Evolutionary conservation across 2,797 vertebrate species (phyloP), one percentile per base, ranked within the genome.

Genomic region (Cryptoblepharus egeriae): DNA sequence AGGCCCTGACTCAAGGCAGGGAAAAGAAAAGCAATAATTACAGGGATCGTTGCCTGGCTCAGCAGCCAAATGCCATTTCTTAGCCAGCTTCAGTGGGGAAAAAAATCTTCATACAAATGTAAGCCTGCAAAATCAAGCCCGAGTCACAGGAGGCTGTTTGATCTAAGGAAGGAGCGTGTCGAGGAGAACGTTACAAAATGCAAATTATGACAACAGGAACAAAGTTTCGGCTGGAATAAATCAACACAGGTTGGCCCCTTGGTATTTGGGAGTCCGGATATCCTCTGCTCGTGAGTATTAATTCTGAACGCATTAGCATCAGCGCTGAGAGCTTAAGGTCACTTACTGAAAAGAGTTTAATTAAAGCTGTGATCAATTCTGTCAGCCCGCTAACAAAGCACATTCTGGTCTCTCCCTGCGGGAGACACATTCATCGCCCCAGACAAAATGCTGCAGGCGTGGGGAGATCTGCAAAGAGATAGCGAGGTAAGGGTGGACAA

Each of bases 341-440:
- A 92, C 85, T 91, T 88, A 79, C 91, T 90, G 88, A 74, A 83
- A 90, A 83, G 85, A 87, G 71, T 94, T 92, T 93, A 93, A 94
- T 93, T 93, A 93, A 93, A 90, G 85, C 1, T 26, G 88, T 92
- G 91, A 93, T 92, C 93, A 91, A 89, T 93, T 90, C 86, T 93
- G 92, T 91, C 91, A 92, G 91, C 0, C 13, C 0, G 2, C 16
- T 82, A 81, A 87, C 87, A 83, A 89, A 93, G 93, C 85, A 92
- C 91, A 85, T 26, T 64, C 89, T 93, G 93, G 91, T 89, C 93
- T 89, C 90, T 91, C 90, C 91, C 90, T 91, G 79, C 75, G 75
- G 89, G 68, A 93, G 87, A 79, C 80, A 45, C 45, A 28, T 67
- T 74, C 0, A 87, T 80, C 0, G 0, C 88, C 90, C 3, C 0